Base-by-base conservation (phyloP, 2,888 invertebrate species). In the Thalpophila matura region DNA sequence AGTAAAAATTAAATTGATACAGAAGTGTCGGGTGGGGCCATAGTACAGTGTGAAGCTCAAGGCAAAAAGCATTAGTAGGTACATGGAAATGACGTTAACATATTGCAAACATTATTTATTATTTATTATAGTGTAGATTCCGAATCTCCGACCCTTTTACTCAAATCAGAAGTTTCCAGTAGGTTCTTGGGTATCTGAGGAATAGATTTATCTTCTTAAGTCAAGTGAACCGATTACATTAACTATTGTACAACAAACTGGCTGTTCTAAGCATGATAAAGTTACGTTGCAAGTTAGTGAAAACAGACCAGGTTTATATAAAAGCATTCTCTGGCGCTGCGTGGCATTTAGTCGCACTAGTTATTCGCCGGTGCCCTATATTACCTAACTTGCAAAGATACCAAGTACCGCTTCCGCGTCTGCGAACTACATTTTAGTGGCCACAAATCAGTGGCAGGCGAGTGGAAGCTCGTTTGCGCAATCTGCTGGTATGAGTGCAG, bases 281-380 rank as follows among this genome's bases (percentile, higher is more conserved):
- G 40, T 68, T 53, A 58, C 60, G 60, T 66, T 71, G 38, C 42
- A 75, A 61, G 40, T 35, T 31, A 55, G 53, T 55, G 66, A 61
- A 79, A 76, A 76, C 64, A 24, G 60, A 66, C 42, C 59, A 62
- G 63, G 65, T 78, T 76, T 78, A 57, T 65, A 69, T 77, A 61
- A 77, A 79, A 62, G 67, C 75, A 73, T 70, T 79, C 64, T 72
- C 51, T 49, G 67, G 63, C 26, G 47, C 60, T 38, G 45, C 50
- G 65, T 81, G 81, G 82, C 82, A 84, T 83, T 82, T 81, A 80
- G 71, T 66, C 62, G 81, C 72, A 74, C 73, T 65, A 77, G 78
- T 68, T 70, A 65, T 79, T 77, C 73, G 67, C 58, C 43, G 54
- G 66, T 80, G 80, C 53, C 80, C 82, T 80, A 85, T 81, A 84